Evolutionary conservation across 1,140 invertebrate species (phyloP).

Genomic region (Drosophila parabipectinata): DNA sequence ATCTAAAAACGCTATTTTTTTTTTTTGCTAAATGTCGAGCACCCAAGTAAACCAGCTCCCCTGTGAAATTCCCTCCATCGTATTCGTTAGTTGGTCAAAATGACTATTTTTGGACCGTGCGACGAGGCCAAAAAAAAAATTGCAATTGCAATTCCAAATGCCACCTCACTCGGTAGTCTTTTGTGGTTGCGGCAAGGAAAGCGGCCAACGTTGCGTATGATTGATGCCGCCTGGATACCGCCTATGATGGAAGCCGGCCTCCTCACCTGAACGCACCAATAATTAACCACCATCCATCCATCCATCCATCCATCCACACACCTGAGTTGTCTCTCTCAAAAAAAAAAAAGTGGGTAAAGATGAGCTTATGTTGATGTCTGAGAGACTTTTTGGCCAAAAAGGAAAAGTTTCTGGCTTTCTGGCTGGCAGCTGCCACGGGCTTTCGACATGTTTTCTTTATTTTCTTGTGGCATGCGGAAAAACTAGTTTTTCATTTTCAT

Average conservation of each 20-base stretch:
- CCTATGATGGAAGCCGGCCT: constrained; percentile 1
- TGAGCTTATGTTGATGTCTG: constrained; percentile 53
- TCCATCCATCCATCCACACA: no score
- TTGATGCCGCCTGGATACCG: constrained; percentile 34
- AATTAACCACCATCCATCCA: constrained; percentile 42
- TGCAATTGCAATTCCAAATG: constrained; percentile 23
- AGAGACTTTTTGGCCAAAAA: constrained; percentile 26
- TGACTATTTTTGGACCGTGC: constrained; percentile 75
- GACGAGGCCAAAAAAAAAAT: constrained; percentile 32
- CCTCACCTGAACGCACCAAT: constrained; percentile 38
- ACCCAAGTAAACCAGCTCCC: not conserved
- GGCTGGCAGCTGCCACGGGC: constrained; percentile 33
- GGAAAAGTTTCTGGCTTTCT: constrained; percentile 69
- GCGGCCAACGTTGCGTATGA: constrained; percentile 61
- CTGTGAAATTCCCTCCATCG: not conserved
- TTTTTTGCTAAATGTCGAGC: not conserved
- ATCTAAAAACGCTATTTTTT: no score
- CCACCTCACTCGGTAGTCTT: not conserved
- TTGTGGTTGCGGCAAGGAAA: constrained; percentile 37
- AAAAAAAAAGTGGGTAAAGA: constrained; percentile 74
- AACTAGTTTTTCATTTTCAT: constrained; percentile 73
- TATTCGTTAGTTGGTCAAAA: constrained; percentile 59
- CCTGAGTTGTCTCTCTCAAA: not conserved
- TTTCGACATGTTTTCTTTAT: constrained; percentile 52
- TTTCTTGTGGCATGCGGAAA: constrained; percentile 72